A percentile compares a stretch with the other conserved stretches of the same genome.
Conservation (phyloP, 1,140 invertebrate genomes). For the Trissolcus basalis region DNA sequence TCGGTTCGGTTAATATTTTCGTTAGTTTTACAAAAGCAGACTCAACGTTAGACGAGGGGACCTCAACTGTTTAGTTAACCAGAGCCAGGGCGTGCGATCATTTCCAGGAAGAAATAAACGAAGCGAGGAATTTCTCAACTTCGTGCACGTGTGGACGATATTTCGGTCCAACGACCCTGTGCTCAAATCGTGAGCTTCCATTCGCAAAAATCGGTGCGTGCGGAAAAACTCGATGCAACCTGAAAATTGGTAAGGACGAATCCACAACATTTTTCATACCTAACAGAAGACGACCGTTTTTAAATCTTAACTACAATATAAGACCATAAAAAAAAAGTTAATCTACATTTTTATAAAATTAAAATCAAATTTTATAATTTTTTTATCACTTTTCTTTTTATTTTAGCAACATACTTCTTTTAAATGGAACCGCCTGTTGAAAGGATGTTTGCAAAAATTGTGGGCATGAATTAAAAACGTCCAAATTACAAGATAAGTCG, state of each 20-base stretch:
- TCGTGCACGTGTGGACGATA: slow-evolving; percentile 66
- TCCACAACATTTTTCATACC: too few species aligned
- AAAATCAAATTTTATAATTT: too few species aligned
- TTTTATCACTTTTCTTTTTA: too few species aligned
- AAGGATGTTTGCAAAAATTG: too few species aligned
- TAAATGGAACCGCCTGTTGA: too few species aligned
- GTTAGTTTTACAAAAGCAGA: slow-evolving; percentile 32
- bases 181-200: slow-evolving; percentile 35
- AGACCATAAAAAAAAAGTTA: too few species aligned
- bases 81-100: slow-evolving; percentile 56
- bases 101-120: slow-evolving; percentile 71
- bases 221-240: slow-evolving; percentile 41
- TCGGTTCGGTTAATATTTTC: slow-evolving; percentile 23
- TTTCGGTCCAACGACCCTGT: slow-evolving; percentile 70
- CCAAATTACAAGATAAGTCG: too few species aligned
- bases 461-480: too few species aligned
- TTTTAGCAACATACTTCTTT: too few species aligned
- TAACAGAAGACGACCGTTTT: slow-evolving; percentile 10
- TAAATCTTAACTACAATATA: too few species aligned
- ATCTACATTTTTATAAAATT: too few species aligned
- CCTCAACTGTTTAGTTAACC: slow-evolving; percentile 59
- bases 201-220: slow-evolving; percentile 49
- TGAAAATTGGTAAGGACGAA: slow-evolving; percentile 25
- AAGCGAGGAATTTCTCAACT: slow-evolving; percentile 64
- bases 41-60: slow-evolving; percentile 30